Conservation (phyloP, 2,113 vertebrate species). For the Onychostoma macrolepis region DNA sequence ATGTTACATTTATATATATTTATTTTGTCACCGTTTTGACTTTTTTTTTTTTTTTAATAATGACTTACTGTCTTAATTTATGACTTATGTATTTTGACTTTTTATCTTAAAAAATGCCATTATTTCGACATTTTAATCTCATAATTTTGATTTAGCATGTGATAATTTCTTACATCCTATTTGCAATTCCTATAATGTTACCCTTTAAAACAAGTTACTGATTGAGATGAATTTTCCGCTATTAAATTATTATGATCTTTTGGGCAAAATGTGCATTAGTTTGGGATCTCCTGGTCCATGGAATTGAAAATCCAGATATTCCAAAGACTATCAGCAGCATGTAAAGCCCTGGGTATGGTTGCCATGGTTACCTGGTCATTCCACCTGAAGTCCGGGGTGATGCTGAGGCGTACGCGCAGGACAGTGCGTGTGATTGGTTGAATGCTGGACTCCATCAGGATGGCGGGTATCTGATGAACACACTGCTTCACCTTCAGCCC, state of each 20-base stretch:
- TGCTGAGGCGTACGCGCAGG: constrained; percentile 85
- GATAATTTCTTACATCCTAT: background rate
- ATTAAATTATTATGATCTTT: background rate
- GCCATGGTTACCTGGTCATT: constrained; percentile 87
- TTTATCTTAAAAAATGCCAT: background rate
- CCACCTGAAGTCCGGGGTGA: constrained; percentile 93
- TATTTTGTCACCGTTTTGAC: no score
- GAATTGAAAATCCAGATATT: background rate
- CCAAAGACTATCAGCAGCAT: background rate
- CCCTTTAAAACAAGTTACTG: background rate
- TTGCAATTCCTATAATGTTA: background rate
- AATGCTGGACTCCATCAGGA: constrained; percentile 91
- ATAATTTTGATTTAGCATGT: background rate
- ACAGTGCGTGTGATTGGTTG: constrained; percentile 98
- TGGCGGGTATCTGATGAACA: constrained; percentile 93
- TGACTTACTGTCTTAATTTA: background rate
- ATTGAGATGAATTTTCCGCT: background rate
- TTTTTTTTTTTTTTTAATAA: no score
- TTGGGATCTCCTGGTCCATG: background rate
- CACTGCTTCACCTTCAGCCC: constrained; percentile 95
- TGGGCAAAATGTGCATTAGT: background rate
- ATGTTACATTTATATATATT: no score
- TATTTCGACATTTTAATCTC: background rate
- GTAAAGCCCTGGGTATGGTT: constrained; percentile 1
- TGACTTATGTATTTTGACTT: background rate